These are phyloP conservation scores for Lacerta viridis DNA, from an alignment of 2,797 vertebrate genomes.

Conservation along the genomic window DNA sequence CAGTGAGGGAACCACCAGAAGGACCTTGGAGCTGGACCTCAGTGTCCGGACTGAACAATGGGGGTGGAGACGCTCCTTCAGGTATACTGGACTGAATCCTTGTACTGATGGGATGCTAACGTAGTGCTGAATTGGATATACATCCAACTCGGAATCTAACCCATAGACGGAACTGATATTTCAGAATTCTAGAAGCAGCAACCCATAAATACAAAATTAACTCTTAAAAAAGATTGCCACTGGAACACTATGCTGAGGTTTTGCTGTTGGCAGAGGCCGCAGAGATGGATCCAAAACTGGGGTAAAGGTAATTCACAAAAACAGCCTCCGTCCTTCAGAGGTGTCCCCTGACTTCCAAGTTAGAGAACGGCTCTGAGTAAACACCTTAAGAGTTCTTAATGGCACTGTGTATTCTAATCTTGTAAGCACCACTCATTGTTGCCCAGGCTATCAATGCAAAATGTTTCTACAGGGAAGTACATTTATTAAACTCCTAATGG, in stretches of 20 bases:
- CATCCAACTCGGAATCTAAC: too few relatives aligned
- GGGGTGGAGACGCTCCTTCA: too few relatives aligned
- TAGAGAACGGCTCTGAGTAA: conserved; percentile 44
- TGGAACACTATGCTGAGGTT: not conserved
- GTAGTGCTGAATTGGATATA: too few relatives aligned
- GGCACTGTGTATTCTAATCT: conserved; percentile 66
- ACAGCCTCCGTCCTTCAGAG: conserved; percentile 63
- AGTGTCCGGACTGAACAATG: too few relatives aligned
- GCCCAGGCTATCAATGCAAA: conserved; percentile 75
- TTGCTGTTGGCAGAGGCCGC: not conserved
- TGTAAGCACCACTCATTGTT: conserved; percentile 70
- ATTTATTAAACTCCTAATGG: conserved; percentile 81
- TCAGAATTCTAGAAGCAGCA: too few relatives aligned
- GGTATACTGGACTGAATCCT: too few relatives aligned
- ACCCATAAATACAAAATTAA: too few relatives aligned
- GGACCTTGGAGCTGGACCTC: too few relatives aligned
- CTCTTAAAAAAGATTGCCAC: not conserved
- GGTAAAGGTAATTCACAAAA: not conserved
- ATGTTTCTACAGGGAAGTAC: conserved; percentile 67
- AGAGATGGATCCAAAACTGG: not conserved
- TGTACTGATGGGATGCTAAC: too few relatives aligned
- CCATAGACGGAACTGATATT: too few relatives aligned
- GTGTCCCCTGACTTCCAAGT: conserved; percentile 59
- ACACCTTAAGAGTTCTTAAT: not conserved
- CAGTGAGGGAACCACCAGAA: too few relatives aligned